Base-by-base conservation (phyloP, 2,888 invertebrate genomes). In the Bugula neritina region DNA sequence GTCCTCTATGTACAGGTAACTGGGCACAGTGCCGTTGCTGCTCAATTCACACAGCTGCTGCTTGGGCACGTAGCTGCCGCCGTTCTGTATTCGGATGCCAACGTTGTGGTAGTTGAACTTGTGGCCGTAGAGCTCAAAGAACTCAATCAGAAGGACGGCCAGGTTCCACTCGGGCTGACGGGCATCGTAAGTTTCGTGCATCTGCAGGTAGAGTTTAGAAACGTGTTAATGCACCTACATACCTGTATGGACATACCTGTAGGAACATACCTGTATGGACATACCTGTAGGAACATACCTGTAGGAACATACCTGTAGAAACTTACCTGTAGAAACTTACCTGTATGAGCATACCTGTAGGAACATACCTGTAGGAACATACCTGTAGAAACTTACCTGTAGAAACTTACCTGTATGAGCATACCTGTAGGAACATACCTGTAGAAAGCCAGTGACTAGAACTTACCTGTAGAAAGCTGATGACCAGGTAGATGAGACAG, bases 401-500 rank as follows among this genome's bases (percentile, higher is more conserved):
- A n/a, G n/a, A n/a, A n/a, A n/a, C n/a, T n/a, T n/a, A n/a, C n/a
- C n/a, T n/a, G n/a, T n/a, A n/a, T n/a, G n/a, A n/a, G n/a, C n/a
- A n/a, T n/a, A n/a, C n/a, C n/a, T n/a, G n/a, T n/a, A n/a, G n/a
- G n/a, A n/a, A n/a, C n/a, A n/a, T n/a, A n/a, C n/a, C n/a, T n/a
- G n/a, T n/a, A n/a, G n/a, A n/a, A n/a, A n/a, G n/a, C n/a, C n/a
- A n/a, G n/a, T n/a, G n/a, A n/a, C n/a, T n/a, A n/a, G n/a, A n/a
- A n/a, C 72, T 31, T 75, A 90, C 89, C 87, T 90, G 90, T 77
- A 99, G 89, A 87, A 98, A 99, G 87, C 94, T 95, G 86, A 98
- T 94, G 84, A 94, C 93, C 92, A 99, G 94, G 77, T 99, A 90
- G 84, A 98, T 97, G 79, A 99, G 89, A 82, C 96, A 94, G 87